Conservation (phyloP, 2,113 vertebrate genomes). For the Cyphomyrus discorhynchus region DNA sequence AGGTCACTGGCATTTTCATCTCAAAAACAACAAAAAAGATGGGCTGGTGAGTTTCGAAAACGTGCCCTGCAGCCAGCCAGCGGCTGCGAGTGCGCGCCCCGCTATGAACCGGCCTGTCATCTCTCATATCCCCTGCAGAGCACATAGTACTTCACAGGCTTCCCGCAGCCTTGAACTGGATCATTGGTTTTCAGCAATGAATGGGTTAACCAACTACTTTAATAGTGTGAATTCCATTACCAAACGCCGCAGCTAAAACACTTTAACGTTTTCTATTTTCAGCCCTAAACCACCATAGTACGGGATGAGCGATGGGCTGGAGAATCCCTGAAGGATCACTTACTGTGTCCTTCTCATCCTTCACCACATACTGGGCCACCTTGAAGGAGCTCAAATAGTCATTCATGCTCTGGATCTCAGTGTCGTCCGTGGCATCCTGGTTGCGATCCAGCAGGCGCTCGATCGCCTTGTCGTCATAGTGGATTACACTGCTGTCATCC, state of each 20-base stretch:
- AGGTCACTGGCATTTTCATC: not conserved
- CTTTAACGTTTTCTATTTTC: not conserved
- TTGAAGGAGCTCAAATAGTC: conserved; percentile 98
- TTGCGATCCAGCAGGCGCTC: conserved; percentile 84
- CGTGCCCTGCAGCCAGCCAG: not conserved
- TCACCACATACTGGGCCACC: conserved; percentile 95
- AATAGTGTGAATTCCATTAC: not conserved
- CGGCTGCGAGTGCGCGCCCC: not conserved
- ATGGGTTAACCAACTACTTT: not conserved
- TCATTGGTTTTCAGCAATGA: not conserved
- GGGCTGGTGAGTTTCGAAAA: not conserved
- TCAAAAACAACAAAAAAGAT: not conserved
- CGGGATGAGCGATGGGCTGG: not conserved
- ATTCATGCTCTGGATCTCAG: conserved; percentile 96
- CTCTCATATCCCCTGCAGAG: not conserved
- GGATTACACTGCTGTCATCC: conserved; percentile 93
- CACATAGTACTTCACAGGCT: not conserved
- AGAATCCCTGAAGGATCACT: conserved; percentile 31
- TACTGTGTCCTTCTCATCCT: conserved; percentile 94
- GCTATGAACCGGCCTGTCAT: not conserved
- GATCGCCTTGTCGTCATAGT: conserved; percentile 94
- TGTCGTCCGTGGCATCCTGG: conserved; percentile 89
- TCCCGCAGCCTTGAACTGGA: not conserved
- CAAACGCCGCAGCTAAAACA: not conserved
- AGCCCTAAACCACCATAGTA: not conserved